These are phyloP conservation scores for Troides aeacus DNA, from an alignment of 2,888 invertebrate species.

Conservation along the genomic window DNA sequence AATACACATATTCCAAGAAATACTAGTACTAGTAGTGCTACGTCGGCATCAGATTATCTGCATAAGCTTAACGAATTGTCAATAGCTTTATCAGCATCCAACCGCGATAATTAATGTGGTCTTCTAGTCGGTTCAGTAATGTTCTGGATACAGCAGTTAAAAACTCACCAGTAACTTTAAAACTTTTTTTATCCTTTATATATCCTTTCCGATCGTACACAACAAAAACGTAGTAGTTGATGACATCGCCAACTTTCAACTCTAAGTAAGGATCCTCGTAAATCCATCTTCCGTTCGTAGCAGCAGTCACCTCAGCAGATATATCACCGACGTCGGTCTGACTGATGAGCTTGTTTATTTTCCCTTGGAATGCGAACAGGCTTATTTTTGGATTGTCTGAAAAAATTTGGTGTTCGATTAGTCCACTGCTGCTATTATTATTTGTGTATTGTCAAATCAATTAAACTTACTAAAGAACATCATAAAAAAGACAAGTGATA, in stretches of 20 bases:
- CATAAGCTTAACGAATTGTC: too few species aligned
- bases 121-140: too few species aligned
- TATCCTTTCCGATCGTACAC: conserved; percentile 73
- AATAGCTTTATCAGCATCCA: too few species aligned
- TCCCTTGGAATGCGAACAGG: conserved; percentile 83
- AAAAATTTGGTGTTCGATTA: conserved; percentile 27
- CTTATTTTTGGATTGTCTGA: conserved; percentile 74
- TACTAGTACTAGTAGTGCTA: too few species aligned
- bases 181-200: conserved; percentile 60
- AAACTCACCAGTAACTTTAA: conserved; percentile 61
- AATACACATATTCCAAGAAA: too few species aligned
- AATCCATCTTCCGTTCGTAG: conserved; percentile 74
- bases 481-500: too few species aligned
- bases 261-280: conserved; percentile 63
- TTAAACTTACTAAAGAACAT: too few species aligned
- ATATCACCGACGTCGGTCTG: conserved; percentile 75
- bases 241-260: conserved; percentile 76
- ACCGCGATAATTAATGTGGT: too few species aligned
- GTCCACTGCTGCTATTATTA: background rate
- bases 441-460: too few species aligned
- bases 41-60: too few species aligned
- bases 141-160: too few species aligned
- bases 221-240: conserved; percentile 82
- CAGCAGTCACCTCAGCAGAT: conserved; percentile 62
- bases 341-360: conserved; percentile 77